phyloP scores from a whole-genome alignment of 2,113 vertebrate genomes.

The Nothoprocta perdicaria region DNA sequence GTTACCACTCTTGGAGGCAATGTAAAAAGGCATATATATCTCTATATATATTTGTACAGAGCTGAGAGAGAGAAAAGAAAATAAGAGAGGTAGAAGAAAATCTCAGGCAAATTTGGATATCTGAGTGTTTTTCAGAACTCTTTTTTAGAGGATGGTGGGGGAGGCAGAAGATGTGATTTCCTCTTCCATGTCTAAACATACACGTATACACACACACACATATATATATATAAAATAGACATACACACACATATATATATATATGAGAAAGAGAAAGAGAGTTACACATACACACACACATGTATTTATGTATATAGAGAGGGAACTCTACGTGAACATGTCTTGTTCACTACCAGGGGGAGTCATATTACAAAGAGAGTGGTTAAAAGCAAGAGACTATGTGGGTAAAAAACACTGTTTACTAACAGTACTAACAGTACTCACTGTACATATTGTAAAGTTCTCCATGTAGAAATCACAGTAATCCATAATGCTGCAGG shows the following conservation, averaged over 20 bases:
- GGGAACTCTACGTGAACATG: not conserved
- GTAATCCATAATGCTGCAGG: not conserved
- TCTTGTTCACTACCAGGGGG: slow-evolving; percentile 15
- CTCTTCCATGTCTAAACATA: not conserved
- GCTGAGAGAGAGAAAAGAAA: not conserved
- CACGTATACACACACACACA: not conserved
- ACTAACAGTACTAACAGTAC: not conserved
- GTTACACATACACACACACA: not conserved
- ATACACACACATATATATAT: not conserved
- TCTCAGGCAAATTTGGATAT: not conserved
- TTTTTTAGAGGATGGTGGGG: not conserved
- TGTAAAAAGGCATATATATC: not conserved
- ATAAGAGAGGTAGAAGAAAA: not conserved
- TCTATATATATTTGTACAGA: not conserved
- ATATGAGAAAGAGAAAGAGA: not conserved
- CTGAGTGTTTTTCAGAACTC: slow-evolving; percentile 32
- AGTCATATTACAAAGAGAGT: not conserved
- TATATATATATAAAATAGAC: not conserved
- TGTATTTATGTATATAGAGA: not conserved
- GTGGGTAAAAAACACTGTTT: not conserved
- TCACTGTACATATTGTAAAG: not conserved
- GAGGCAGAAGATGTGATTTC: not conserved
- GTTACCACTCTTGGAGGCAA: not conserved
- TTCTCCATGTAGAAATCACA: not conserved
- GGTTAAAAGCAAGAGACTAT: not conserved